phyloP scores from a whole-genome alignment of 2,797 vertebrate genomes.

The Myotis myotis region DNA sequence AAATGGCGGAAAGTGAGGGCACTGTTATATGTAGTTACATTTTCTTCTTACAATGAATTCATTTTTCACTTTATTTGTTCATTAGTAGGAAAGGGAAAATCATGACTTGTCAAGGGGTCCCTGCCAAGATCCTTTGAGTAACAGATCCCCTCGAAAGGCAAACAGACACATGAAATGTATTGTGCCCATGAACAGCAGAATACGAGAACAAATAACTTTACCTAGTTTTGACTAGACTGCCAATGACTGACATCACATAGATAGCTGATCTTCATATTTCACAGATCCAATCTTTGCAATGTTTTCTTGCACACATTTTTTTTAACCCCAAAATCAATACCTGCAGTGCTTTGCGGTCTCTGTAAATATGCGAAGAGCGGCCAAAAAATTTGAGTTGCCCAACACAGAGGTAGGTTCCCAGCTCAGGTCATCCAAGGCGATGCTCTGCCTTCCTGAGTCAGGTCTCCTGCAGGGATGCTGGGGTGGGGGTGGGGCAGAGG shows the following conservation, averaged over 20 bases:
- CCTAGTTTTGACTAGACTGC: background rate
- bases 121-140: background rate
- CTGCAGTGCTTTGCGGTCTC: background rate
- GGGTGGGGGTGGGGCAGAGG: too few relatives aligned
- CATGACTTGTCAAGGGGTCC: background rate
- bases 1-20: background rate
- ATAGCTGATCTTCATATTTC: background rate
- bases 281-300: background rate
- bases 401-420: background rate
- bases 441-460: background rate
- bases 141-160: background rate
- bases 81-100: background rate
- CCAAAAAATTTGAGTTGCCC: background rate
- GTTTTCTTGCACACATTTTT: background rate
- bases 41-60: background rate
- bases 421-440: background rate
- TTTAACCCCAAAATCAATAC: background rate
- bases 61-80: background rate
- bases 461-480: background rate
- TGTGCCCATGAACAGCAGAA: background rate
- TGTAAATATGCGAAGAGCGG: background rate
- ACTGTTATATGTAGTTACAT: too few relatives aligned
- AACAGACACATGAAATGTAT: background rate
- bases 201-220: background rate
- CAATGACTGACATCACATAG: background rate